Base-by-base conservation (phyloP, 2,888 invertebrate genomes). In the Tubiluchus corallicola region DNA sequence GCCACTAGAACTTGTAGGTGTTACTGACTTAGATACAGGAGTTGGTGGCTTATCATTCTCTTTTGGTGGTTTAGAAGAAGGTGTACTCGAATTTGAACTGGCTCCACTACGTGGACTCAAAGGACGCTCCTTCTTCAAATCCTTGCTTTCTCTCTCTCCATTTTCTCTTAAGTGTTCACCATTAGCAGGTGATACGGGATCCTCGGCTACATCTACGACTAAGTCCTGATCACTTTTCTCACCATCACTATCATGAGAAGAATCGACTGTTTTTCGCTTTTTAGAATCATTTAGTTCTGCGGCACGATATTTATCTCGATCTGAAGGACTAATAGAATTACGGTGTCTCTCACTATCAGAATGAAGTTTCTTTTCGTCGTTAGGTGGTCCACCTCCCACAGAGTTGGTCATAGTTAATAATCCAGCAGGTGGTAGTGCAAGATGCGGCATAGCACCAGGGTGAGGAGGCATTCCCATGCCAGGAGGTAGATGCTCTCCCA, bases 141-240 rank as follows among this genome's bases (percentile, higher is more conserved):
- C 29, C 9, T n/a, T 29, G 29, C 29, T n/a, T 9, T 29, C 29
- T 9, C 29, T n/a, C 9, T 29, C n/a, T n/a, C 9, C n/a, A 9
- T 29, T 29, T n/a, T 29, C 29, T n/a, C 29, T 9, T n/a, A n/a
- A 29, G 29, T 29, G 29, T n/a, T 29, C 29, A 9, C 29, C 29
- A n/a, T 29, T 29, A n/a, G 29, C 9, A n/a, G n/a, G 29, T 9
- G n/a, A 29, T 29, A 9, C 9, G 29, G 29, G 29, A 29, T 29
- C 29, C 9, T 29, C n/a, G 9, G 29, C 29, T 9, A 29, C 29
- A 29, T 29, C 29, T 9, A 29, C 29, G 29, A 29, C 29, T n/a
- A 29, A 29, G 29, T 29, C 29, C 29, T 29, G 29, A n/a, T 29
- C 29, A 29, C 29, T 29, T 29, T 29, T 29, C 29, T 29, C 29